A percentile compares a stretch with the other conserved stretches of the same genome.
Conservation (phyloP, 2,113 vertebrate species). For the Neogale vison region DNA sequence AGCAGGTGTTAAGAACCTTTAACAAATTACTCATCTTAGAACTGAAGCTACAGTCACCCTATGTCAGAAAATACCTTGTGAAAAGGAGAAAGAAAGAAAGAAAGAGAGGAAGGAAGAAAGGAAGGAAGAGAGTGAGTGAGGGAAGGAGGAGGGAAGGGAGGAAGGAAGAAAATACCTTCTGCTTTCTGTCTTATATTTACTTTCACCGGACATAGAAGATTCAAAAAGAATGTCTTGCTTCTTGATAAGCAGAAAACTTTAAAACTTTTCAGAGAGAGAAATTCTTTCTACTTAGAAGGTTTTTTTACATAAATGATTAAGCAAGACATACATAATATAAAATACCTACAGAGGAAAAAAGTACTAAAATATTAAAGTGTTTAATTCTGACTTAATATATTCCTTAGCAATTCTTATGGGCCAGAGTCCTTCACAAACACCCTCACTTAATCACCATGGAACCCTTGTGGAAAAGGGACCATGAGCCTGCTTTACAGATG, state of each 20-base stretch:
- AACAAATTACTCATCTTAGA: not conserved
- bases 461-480: not conserved
- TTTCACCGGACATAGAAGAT: constrained; percentile 1
- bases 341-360: not conserved
- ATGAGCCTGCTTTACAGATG: not conserved
- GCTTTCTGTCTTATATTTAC: not conserved
- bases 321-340: not conserved
- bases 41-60: constrained; percentile 31
- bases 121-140: no score
- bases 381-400: not conserved
- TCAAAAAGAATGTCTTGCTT: not conserved
- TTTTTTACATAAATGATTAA: not conserved
- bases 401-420: not conserved
- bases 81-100: no score
- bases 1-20: not conserved
- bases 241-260: not conserved
- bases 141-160: no score
- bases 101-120: accelerated
- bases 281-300: not conserved
- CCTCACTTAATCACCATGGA: not conserved
- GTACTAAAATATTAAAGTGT: constrained; percentile 6
- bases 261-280: not conserved
- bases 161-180: not conserved
- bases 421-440: not conserved
- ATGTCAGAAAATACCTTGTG: not conserved